These are phyloP conservation scores for Uria aalge DNA, from an alignment of 2,113 vertebrate species.

Conservation along the genomic window DNA sequence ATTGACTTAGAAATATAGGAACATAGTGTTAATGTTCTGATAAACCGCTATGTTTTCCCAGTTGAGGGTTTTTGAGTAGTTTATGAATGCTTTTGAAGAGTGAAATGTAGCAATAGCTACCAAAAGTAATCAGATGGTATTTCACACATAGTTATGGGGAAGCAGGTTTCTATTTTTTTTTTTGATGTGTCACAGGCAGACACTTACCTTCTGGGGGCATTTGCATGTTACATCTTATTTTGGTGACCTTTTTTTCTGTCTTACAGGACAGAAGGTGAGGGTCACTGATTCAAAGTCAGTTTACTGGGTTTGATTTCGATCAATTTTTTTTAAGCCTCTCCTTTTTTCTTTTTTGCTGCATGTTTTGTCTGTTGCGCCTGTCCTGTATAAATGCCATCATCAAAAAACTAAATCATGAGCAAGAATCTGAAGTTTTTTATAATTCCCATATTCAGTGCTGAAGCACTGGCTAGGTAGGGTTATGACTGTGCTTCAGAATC, in stretches of 20 bases:
- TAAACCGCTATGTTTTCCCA: background rate
- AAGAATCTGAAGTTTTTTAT: background rate
- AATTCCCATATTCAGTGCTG: background rate
- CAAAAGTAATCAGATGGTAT: background rate
- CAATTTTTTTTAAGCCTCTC: background rate
- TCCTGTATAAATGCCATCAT: background rate
- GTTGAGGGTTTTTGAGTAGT: background rate
- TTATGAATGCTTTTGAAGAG: background rate
- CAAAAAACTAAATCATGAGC: background rate
- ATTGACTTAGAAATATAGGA: background rate
- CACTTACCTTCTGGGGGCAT: background rate
- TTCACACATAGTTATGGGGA: background rate
- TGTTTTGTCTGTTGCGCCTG: background rate
- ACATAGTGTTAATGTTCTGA: background rate
- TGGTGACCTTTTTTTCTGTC: background rate
- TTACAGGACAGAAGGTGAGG: background rate
- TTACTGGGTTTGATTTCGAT: background rate
- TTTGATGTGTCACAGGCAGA: background rate
- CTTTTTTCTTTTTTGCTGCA: background rate
- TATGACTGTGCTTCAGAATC: background rate
- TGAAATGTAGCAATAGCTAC: background rate
- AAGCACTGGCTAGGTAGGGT: background rate
- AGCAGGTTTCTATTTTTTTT: background rate
- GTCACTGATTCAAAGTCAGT: background rate
- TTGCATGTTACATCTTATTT: background rate